Evolutionary conservation across 1,140 invertebrate species (phyloP), one percentile per base, ranked within the genome.

Genomic region (Caenorhabditis brenneri): DNA sequence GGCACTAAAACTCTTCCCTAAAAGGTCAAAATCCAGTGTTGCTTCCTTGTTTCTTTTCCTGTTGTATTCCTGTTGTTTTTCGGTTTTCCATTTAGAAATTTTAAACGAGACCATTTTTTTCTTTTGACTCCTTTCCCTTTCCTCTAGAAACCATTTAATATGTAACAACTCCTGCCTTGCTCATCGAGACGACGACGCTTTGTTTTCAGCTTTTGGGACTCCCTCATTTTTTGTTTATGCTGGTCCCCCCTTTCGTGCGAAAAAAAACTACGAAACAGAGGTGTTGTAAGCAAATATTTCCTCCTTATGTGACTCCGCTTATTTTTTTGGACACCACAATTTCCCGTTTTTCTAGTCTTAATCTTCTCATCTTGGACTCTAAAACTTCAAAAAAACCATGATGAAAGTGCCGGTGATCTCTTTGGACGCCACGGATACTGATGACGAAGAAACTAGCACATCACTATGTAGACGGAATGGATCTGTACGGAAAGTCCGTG

Each of bases 111-210:
- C n/a, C 49, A n/a, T 33, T 33, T 24, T 22, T 22, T 48, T 51
- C n/a, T 53, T 31, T 10, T 33, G 6, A 33, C n/a, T 33, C 7
- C 31, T 16, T 27, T 36, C 49, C 24, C 48, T 0, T 5, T 1
- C 53, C 48, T n/a, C 48, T n/a, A 9, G 58, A 65, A 65, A 65
- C 58, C 58, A 65, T 65, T 65, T 65, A 65, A 65, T 65, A 65
- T 65, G 58, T 65, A 65, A 65, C 58, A 4, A n/a, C 29, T 65
- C 19, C 49, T n/a, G n/a, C n/a, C 49, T 53, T 53, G 49, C 49
- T 53, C 49, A 53, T 19, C 49, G 49, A 53, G 49, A 12, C 24
- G 24, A 1, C 24, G 0, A 29, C 19, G 27, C 12, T 58, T 51
- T n/a, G 10, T 51, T 4, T n/a, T 51, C 2, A n/a, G 1, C 49